Evolutionary conservation across 2,113 vertebrate genomes (phyloP).

Genomic region (Illadopsis cleaveri): DNA sequence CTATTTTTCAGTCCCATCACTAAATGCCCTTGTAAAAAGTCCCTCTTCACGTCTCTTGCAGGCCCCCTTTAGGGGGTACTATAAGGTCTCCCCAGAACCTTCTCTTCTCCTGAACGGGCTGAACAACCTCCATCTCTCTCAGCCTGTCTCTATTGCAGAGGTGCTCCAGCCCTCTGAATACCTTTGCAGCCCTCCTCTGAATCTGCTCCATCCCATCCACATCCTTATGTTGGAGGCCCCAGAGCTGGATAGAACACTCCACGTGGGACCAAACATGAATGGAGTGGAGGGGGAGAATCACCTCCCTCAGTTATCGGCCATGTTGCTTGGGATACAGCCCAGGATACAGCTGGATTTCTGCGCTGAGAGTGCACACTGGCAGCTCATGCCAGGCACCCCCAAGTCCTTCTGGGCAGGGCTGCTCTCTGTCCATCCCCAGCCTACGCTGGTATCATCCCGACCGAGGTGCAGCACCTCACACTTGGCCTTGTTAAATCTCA

Average conservation of each 20-base stretch:
- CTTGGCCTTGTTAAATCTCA: neutral
- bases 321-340: neutral
- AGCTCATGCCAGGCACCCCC: no score
- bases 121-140: neutral
- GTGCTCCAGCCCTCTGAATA: neutral
- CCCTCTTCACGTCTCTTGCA: neutral
- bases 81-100: neutral
- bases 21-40: neutral
- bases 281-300: neutral
- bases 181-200: neutral
- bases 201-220: neutral
- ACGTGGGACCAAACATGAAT: neutral
- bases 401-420: neutral
- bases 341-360: neutral
- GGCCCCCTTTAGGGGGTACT: neutral
- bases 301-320: neutral
- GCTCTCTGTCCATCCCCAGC: neutral
- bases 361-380: neutral
- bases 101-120: neutral
- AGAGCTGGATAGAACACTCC: neutral
- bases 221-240: neutral
- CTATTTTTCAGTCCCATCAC: neutral
- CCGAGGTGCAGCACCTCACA: neutral
- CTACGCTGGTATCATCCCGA: accelerated
- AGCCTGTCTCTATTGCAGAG: neutral